Evolutionary conservation across 2,888 invertebrate species (phyloP).

Genomic region (Netelia virgata): DNA sequence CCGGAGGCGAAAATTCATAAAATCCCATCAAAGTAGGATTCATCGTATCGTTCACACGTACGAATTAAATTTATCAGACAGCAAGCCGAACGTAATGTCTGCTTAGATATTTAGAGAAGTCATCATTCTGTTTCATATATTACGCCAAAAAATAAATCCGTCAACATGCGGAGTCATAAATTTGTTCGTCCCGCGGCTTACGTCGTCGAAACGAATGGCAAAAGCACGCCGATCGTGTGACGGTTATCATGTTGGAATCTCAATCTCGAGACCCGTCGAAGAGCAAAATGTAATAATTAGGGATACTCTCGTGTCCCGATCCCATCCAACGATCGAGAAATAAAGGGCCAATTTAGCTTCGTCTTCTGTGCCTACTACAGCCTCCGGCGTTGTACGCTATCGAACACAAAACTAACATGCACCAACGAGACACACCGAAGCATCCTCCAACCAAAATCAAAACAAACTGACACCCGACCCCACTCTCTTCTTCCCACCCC

Average conservation of each 20-base stretch:
- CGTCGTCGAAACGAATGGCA: not conserved
- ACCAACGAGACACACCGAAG: constrained; percentile 46
- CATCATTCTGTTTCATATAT: no score
- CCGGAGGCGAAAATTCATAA: not conserved
- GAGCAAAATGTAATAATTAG: constrained; percentile 46
- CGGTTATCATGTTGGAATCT: constrained; percentile 39
- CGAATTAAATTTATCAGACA: not conserved
- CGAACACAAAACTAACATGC: constrained; percentile 9
- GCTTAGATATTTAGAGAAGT: no score
- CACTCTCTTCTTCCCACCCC: constrained; percentile 18
- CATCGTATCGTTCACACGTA: not conserved
- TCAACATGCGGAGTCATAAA: not conserved
- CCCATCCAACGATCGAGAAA: constrained; percentile 43
- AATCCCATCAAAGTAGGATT: not conserved
- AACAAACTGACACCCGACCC: constrained; percentile 43
- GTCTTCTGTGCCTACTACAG: constrained; percentile 36
- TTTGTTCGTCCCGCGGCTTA: constrained; percentile 5
- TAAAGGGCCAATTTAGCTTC: constrained; percentile 60
- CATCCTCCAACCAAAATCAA: constrained; percentile 49
- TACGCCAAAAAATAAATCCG: not conserved
- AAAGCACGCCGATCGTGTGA: constrained; percentile 3
- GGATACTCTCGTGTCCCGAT: constrained; percentile 28
- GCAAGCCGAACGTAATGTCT: no score
- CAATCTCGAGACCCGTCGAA: constrained; percentile 36
- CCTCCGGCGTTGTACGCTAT: not conserved